These are phyloP conservation scores for Sapayoa aenigma DNA, from an alignment of 2,113 vertebrate genomes.

Conservation along the genomic window DNA sequence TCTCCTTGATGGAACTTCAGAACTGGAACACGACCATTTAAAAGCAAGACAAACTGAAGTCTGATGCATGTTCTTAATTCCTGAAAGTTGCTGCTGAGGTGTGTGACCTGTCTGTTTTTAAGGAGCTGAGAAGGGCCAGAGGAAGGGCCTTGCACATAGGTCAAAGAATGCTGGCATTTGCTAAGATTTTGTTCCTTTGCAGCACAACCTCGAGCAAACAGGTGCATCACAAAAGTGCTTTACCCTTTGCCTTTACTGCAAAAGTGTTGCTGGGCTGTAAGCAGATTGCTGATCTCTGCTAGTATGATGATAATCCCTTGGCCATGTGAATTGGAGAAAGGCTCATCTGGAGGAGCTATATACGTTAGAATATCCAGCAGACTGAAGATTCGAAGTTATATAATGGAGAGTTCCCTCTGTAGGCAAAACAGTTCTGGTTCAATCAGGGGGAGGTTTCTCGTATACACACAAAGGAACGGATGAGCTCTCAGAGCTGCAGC, in stretches of 20 bases:
- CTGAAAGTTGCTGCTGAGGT: background rate
- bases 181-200: background rate
- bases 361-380: background rate
- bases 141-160: background rate
- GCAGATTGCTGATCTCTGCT: background rate
- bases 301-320: background rate
- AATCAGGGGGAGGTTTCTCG: background rate
- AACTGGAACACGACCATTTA: background rate
- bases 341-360: background rate
- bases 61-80: background rate
- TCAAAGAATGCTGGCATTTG: background rate
- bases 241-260: background rate
- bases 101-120: background rate
- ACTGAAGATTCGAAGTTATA: background rate
- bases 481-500: background rate
- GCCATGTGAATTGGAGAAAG: background rate
- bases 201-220: background rate
- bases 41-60: background rate
- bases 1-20: background rate
- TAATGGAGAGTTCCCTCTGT: background rate
- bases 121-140: background rate
- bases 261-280: background rate
- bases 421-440: background rate
- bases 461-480: rapidly evolving
- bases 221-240: background rate